Percentiles rank a stretch among this genome's conserved stretches.
Conservation (phyloP, 2,888 invertebrate species). For the Oxytorus armatus region DNA sequence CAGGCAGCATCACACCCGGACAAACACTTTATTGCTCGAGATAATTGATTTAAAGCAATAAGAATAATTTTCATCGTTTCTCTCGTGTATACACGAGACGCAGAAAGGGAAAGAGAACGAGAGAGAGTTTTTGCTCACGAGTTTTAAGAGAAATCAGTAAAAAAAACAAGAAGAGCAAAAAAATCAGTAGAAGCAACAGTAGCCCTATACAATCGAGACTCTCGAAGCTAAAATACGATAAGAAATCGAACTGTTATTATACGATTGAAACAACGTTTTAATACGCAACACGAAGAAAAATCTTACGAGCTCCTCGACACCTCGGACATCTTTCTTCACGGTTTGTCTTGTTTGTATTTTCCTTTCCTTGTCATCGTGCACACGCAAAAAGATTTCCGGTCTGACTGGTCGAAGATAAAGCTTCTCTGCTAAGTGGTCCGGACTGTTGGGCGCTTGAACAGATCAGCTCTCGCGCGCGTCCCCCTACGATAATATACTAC, state of each 20-base stretch:
- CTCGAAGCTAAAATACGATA: slow-evolving; percentile 48
- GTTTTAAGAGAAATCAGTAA: not conserved
- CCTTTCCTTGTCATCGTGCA: slow-evolving; percentile 22
- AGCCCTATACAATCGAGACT: slow-evolving; percentile 53
- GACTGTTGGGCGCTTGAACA: slow-evolving; percentile 62
- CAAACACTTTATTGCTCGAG: slow-evolving; percentile 58
- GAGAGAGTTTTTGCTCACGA: slow-evolving; percentile 8
- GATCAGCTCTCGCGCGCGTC: slow-evolving; percentile 24
- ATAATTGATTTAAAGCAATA: slow-evolving; percentile 66
- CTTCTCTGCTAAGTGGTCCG: slow-evolving; percentile 67
- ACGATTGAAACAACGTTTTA: slow-evolving; percentile 62
- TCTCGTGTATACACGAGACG: slow-evolving; percentile 14
- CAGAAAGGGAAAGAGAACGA: too few species aligned
- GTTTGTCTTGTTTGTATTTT: slow-evolving; percentile 5
- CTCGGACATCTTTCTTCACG: not conserved
- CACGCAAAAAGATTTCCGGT: slow-evolving; percentile 68
- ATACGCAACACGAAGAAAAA: slow-evolving; percentile 39
- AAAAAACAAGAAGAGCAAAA: not conserved
- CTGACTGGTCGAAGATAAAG: slow-evolving; percentile 71
- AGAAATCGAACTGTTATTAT: slow-evolving; percentile 66
- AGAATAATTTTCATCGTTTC: slow-evolving; percentile 53
- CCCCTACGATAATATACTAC: slow-evolving; percentile 26
- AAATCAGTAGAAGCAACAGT: slow-evolving; percentile 12
- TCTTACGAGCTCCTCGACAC: slow-evolving; percentile 25
- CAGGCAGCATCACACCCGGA: slow-evolving; percentile 22